A percentile compares a stretch with the other conserved stretches of the same genome.
Evolutionary conservation across 2,113 vertebrate genomes (phyloP).

Genomic region (Pachyramphus minor): DNA sequence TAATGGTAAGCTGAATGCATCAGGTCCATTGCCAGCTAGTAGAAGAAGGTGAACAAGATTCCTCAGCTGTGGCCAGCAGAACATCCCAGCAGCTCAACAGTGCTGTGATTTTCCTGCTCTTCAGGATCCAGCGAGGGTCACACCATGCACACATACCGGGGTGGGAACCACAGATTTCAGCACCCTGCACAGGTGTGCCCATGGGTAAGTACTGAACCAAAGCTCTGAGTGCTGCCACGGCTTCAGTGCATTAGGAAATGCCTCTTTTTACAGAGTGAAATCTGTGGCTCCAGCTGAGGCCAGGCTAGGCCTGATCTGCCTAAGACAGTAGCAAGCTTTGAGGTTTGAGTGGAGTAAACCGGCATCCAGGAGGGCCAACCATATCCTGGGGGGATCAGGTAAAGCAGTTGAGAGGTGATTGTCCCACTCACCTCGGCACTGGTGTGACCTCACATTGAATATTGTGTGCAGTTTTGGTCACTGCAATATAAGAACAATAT

Average conservation of each 20-base stretch:
- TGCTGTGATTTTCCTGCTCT: too few species aligned
- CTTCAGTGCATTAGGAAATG: accelerated
- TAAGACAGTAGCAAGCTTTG: neutral
- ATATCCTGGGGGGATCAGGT: neutral
- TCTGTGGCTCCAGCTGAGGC: accelerated
- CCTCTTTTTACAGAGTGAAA: too few species aligned
- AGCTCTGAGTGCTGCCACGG: accelerated
- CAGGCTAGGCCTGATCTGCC: too few species aligned
- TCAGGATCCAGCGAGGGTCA: accelerated
- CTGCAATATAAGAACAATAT: neutral
- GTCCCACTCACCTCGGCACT: neutral
- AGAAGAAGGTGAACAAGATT: neutral
- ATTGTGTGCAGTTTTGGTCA: neutral
- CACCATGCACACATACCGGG: accelerated
- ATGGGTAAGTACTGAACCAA: accelerated
- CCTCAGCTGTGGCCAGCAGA: neutral
- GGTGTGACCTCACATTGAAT: neutral
- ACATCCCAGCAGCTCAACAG: neutral
- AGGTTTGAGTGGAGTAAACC: neutral
- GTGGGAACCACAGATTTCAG: neutral
- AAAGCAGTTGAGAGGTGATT: neutral
- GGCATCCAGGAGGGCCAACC: neutral
- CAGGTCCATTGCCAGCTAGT: neutral
- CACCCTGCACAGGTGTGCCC: too few species aligned
- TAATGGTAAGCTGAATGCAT: neutral